Percentiles rank a stretch among this genome's conserved stretches.
These are phyloP conservation scores for Eumeta japonica DNA, from an alignment of 1,140 invertebrate species.

Conservation along the genomic window DNA sequence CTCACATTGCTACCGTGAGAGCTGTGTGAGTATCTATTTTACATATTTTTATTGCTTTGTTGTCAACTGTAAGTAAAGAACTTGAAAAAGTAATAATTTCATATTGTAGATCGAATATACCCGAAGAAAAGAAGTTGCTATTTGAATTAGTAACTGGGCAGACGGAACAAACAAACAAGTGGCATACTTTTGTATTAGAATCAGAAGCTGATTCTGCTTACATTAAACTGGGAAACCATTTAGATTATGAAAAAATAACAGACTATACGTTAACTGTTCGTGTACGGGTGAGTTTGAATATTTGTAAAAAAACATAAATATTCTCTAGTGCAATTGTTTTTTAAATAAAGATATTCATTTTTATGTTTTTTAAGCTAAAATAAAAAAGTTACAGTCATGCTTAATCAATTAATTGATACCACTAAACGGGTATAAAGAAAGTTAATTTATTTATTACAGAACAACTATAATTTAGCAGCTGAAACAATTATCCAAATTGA, in stretches of 20 bases:
- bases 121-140: conserved; percentile 67
- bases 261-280: conserved; percentile 81
- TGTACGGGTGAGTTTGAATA: conserved; percentile 59
- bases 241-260: conserved; percentile 82
- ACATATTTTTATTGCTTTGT: not conserved
- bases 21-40: conserved; percentile 62
- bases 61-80: no score
- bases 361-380: no score
- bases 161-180: conserved; percentile 81
- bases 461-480: conserved; percentile 76
- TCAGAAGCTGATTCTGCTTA: conserved; percentile 68
- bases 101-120: conserved; percentile 68
- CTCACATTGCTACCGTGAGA: conserved; percentile 66
- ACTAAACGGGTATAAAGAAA: not conserved
- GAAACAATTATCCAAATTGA: conserved; percentile 76
- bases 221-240: conserved; percentile 68
- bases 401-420: no score
- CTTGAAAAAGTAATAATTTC: conserved; percentile 7
- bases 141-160: conserved; percentile 79
- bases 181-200: conserved; percentile 73
- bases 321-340: no score
- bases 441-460: conserved; percentile 50
- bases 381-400: no score
- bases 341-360: conserved; percentile 4
- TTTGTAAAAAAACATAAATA: no score